Percentiles rank a stretch among this genome's conserved stretches.
phyloP scores from a whole-genome alignment of 2,113 vertebrate species.

The Blennius ocellaris region DNA sequence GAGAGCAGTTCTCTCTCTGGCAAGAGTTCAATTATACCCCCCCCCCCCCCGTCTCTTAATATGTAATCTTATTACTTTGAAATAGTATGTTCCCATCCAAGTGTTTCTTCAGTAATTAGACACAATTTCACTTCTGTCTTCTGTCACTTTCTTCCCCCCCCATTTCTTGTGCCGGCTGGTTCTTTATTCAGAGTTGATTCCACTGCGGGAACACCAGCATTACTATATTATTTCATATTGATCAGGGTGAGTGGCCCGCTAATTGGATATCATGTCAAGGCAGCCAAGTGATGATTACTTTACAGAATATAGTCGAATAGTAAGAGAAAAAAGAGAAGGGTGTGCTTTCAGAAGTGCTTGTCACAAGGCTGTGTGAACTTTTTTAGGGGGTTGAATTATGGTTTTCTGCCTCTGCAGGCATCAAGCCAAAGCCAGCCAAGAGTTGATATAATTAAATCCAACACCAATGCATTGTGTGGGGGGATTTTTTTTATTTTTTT shows the following conservation, averaged over 20 bases:
- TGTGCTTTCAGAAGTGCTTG: conserved; percentile 1
- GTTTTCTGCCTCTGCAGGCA: conserved; percentile 14
- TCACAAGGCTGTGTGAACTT: background rate
- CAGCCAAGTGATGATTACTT: conserved; percentile 37
- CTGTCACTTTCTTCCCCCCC: background rate
- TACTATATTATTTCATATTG: conserved; percentile 56
- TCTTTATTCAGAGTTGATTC: conserved; percentile 44
- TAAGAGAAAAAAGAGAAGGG: conserved; percentile 17
- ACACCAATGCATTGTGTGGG: conserved; percentile 4
- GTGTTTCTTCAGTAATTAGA: background rate
- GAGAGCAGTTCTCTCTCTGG: conserved; percentile 37
- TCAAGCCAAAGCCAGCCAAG: conserved; percentile 40
- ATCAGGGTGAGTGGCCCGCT: conserved; percentile 47
- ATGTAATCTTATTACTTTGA: conserved; percentile 18
- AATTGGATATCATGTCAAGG: conserved; percentile 56
- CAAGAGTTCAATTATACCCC: conserved; percentile 42
- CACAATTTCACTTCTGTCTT: conserved; percentile 1
- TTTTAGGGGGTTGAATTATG: conserved; percentile 12
- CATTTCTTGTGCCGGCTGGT: background rate
- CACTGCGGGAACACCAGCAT: conserved; percentile 55
- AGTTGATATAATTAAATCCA: conserved; percentile 55
- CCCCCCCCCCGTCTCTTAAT: conserved; percentile 22
- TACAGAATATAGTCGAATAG: conserved; percentile 20
- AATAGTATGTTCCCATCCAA: conserved; percentile 18
- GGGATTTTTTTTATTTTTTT: conserved; percentile 4